Conservation (phyloP, 1,140 invertebrate genomes). For the Heliconius hermathena region DNA sequence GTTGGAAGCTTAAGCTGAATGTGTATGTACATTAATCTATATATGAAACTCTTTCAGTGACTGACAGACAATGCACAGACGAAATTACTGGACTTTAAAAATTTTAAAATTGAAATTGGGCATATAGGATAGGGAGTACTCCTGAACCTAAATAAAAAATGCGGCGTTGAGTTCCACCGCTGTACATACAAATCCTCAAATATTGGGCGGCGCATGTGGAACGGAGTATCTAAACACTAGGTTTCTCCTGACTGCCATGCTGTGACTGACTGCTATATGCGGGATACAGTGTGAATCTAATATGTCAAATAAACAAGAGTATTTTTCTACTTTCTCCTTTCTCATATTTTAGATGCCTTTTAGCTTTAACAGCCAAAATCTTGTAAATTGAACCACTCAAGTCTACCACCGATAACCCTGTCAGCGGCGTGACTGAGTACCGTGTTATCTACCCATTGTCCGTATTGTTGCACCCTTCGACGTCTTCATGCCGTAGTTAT, state of each 20-base stretch:
- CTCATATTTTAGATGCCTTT: background rate
- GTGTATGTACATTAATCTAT: background rate
- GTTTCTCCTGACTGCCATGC: background rate
- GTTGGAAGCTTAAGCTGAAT: slow-evolving; percentile 15
- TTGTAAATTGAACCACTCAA: slow-evolving; percentile 28
- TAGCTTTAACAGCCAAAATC: slow-evolving; percentile 3
- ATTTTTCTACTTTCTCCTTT: no score
- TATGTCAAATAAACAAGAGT: background rate
- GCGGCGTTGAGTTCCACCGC: background rate
- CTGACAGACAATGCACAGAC: no score
- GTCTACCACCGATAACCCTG: slow-evolving; percentile 70
- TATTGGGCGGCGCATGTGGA: no score
- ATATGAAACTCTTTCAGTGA: background rate
- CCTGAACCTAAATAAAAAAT: background rate
- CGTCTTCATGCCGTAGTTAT: slow-evolving; percentile 58
- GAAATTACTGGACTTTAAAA: no score
- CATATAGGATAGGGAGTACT: no score
- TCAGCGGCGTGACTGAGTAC: slow-evolving; percentile 70
- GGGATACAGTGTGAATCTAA: background rate
- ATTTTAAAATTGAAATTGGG: no score
- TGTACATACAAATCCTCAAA: background rate
- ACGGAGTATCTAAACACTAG: background rate
- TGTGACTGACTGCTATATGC: background rate
- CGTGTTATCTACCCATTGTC: slow-evolving; percentile 69
- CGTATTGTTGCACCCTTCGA: slow-evolving; percentile 56